Evolutionary conservation across 2,113 vertebrate species (phyloP).

Genomic region (Pygoscelis adeliae): DNA sequence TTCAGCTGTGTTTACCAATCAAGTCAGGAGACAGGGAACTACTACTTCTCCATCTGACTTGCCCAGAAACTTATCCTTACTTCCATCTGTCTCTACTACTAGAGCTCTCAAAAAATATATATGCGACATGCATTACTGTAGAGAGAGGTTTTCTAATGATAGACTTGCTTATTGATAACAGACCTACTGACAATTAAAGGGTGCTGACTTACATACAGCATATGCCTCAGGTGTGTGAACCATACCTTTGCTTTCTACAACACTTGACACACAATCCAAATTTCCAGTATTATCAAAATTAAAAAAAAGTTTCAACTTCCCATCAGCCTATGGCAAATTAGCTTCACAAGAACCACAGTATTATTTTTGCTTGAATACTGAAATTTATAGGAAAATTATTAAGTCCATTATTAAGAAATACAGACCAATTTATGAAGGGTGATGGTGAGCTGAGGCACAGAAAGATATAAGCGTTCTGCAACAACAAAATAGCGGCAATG

Average conservation of each 20-base stretch:
- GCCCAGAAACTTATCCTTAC: neutral
- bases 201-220: neutral
- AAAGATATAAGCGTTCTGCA: neutral
- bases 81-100: neutral
- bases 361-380: neutral
- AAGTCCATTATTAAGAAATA: neutral
- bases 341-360: neutral
- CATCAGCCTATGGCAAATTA: neutral
- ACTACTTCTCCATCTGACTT: neutral
- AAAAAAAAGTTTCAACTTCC: neutral
- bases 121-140: neutral
- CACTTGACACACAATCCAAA: neutral
- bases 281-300: neutral
- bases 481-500: neutral
- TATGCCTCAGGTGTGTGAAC: neutral
- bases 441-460: neutral
- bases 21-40: neutral
- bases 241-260: neutral
- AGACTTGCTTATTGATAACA: neutral
- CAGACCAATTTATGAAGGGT: neutral
- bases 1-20: neutral
- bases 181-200: neutral
- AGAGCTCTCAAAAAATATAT: neutral
- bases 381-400: neutral
- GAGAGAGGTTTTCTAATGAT: neutral